phyloP scores from a whole-genome alignment of 2,888 invertebrate genomes.

The Melolontha melolontha region DNA sequence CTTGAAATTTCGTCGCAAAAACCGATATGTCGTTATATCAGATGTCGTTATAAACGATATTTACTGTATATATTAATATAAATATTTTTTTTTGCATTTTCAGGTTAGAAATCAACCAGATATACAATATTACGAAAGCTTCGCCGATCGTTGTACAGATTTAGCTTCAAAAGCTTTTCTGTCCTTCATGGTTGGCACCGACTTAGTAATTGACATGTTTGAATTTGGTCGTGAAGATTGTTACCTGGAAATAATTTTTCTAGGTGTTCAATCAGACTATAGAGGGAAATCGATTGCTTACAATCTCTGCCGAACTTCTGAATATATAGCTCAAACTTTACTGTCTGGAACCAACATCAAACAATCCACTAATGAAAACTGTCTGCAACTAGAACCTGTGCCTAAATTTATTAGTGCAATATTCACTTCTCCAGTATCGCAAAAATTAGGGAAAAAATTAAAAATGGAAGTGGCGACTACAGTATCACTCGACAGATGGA shows the following conservation, averaged over 20 bases:
- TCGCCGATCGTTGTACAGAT: slow-evolving; percentile 17
- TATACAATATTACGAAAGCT: slow-evolving; percentile 55
- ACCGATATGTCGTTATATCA: no score
- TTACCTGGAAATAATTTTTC: slow-evolving; percentile 29
- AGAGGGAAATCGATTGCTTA: slow-evolving; percentile 27
- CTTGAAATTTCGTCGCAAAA: no score
- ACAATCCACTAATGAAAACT: slow-evolving; percentile 37
- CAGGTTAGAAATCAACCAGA: slow-evolving; percentile 55
- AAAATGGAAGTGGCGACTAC: slow-evolving; percentile 69
- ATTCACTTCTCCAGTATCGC: slow-evolving; percentile 71
- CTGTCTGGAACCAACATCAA: slow-evolving; percentile 48
- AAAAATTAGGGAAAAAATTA: slow-evolving; percentile 69
- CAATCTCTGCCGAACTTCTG: slow-evolving; percentile 14
- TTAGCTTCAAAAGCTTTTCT: slow-evolving; percentile 16
- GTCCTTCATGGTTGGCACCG: slow-evolving; percentile 31
- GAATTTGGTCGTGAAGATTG: slow-evolving; percentile 15
- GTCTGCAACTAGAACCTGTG: slow-evolving; percentile 53
- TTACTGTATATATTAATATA: no score
- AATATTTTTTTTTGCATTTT: not conserved
- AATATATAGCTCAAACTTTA: slow-evolving; percentile 39
- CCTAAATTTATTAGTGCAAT: slow-evolving; percentile 72
- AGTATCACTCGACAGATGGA: slow-evolving; percentile 68
- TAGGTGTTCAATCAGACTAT: slow-evolving; percentile 13
- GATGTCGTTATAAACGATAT: no score
- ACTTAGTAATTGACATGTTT: slow-evolving; percentile 29